A percentile compares a stretch with the other conserved stretches of the same genome.
Evolutionary conservation across 2,113 vertebrate genomes (phyloP).

Genomic region (Ameiurus melas): DNA sequence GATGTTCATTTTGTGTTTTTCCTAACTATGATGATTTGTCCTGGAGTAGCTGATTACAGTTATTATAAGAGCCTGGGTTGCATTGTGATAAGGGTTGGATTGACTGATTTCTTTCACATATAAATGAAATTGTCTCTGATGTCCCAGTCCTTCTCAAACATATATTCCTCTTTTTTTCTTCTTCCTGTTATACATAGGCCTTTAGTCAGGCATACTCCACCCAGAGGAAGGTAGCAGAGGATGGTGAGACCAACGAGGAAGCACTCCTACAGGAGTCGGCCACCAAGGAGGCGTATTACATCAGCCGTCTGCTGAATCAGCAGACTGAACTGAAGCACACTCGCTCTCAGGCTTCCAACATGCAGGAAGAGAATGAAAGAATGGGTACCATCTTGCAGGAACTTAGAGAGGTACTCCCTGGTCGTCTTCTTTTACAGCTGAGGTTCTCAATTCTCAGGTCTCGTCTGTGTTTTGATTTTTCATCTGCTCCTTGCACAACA

Average conservation of each 20-base stretch:
- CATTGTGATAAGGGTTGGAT: neutral
- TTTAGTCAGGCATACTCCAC: conserved; percentile 92
- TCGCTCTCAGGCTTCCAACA: conserved; percentile 73
- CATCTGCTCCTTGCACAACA: neutral
- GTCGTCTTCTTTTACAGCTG: neutral
- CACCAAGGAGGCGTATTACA: conserved; percentile 91
- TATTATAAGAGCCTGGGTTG: neutral
- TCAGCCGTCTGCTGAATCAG: conserved; percentile 88
- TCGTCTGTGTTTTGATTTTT: neutral
- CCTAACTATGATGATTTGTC: neutral
- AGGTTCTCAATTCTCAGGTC: neutral
- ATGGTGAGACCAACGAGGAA: conserved; percentile 93
- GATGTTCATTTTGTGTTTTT: neutral
- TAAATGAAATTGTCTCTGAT: neutral
- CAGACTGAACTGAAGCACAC: conserved; percentile 88
- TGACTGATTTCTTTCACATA: neutral
- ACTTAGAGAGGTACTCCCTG: conserved; percentile 82
- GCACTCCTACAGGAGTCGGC: conserved; percentile 93
- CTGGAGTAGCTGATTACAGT: neutral
- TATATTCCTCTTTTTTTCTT: neutral
- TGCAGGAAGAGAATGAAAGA: conserved; percentile 86
- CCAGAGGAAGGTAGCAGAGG: conserved; percentile 95
- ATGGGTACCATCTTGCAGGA: conserved; percentile 82
- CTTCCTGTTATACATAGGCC: conserved; percentile 73
- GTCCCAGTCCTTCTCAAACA: neutral